Evolutionary conservation across 2,797 vertebrate species (phyloP), one percentile per base, ranked within the genome.

Genomic region (Chelmon rostratus): DNA sequence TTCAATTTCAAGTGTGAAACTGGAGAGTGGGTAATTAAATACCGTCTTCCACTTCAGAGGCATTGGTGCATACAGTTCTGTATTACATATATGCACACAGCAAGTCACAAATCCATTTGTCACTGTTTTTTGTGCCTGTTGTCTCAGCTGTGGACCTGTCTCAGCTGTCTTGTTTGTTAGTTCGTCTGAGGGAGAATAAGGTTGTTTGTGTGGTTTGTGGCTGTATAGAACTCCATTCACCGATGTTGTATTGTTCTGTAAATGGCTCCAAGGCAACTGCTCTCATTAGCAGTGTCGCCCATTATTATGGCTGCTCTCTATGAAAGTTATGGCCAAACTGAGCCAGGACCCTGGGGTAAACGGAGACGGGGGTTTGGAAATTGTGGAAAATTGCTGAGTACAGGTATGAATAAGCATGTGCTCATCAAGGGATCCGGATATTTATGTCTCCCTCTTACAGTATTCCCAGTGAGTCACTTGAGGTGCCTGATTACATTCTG

Each of bases 361-460:
- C 49, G 12, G n/a, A 79, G 25, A 63, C 4, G 2, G 44, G 68
- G 33, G 42, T 80, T 78, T 80, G 19, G 64, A 47, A 68, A 70
- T 68, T 33, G 2, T 0, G 0, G 11, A 68, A 47, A 68, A 70
- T 68, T 33, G 2, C 0, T 0, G 11, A 68, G n/a, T 70, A 72
- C 49, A 19, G 38, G 7, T 79, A 79, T 89, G 84, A 83, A 72
- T 72, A 71, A 82, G 64, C 62, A 59, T 75, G 47, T 76, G 31
- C 42, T 90, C 64, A 78, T 49, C 4, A n/a, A 77, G 40, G 16
- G 3, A 82, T 68, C 54, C 0, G 2, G 47, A 84, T 73, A 65
- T 85, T 79, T 76, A 62, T 80, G 42, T 81, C 47, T 78, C 54
- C 16, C 35, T 75, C 40, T 68, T 61, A 21, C 46, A 72, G 9